Evolutionary conservation across 2,113 vertebrate species (phyloP), one percentile per base, ranked within the genome.

Genomic region (Scatophagus argus): DNA sequence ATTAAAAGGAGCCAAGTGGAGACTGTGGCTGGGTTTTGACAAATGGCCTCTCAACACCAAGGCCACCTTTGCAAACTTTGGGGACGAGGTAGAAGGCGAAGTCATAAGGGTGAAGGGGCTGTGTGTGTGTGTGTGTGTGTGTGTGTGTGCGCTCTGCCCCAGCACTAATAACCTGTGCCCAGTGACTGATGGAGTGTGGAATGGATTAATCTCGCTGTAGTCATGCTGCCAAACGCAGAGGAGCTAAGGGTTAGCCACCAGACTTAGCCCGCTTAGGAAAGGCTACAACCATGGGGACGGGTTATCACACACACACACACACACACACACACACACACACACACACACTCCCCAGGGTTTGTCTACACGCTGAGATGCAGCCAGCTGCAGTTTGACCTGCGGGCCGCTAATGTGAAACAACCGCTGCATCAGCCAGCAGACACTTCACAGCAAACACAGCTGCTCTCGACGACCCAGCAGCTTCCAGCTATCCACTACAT

Each of bases 1-100:
- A 92, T 93, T 93, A 95, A 96, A 93, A 87, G 95, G 93, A 96
- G 94, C 93, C 95, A 94, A 94, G 93, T 92, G 94, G 94, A 81
- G 92, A 85, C 84, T 67, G 89, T 86, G 80, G 86, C 82, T 83
- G 94, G 93, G 54, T 81, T 91, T 89, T 96, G 96, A 97, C 94
- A 94, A 96, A 97, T 95, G 86, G 72, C 87, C 76, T 92, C 80
- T 83, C 92, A 95, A 92, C 94, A 85, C 90, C 92, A 93, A 94
- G 94, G 90, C 88, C 84, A 83, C 87, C 77, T 72, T 82, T 81
- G 81, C 89, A 91, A 92, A 93, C 83, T 90, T 91, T 91, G 82
- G 87, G 90, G 87, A 87, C 64, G 65, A 82, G 87, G 86, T 77
- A 77, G 85, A 85, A 68, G 85, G 80, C 68, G 71, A 76, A 89